Conservation (phyloP, 2,888 invertebrate genomes). For the Azorinus chamasolen region DNA sequence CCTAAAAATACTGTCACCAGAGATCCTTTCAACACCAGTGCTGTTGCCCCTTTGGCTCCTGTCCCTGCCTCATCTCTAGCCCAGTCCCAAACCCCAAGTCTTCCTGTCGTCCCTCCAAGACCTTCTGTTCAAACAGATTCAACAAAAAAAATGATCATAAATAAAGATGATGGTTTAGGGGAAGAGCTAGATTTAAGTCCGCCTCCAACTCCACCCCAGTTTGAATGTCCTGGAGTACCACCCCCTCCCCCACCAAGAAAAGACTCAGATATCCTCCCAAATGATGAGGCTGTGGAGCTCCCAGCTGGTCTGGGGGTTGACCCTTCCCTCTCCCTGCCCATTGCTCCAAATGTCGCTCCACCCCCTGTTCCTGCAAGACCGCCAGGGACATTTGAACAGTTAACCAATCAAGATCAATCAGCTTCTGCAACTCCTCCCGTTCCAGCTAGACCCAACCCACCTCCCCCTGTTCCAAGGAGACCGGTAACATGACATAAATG, state of each 20-base stretch:
- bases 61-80: conserved; percentile 39
- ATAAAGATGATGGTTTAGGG: conserved; percentile 15
- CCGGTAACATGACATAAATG: conserved; percentile 25
- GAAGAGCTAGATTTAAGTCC: conserved; percentile 47
- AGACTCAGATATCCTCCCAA: conserved; percentile 19
- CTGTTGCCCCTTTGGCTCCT: conserved; percentile 54
- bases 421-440: conserved; percentile 59
- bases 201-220: conserved; percentile 56
- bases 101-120: conserved; percentile 53
- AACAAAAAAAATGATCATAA: conserved; percentile 11
- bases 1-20: conserved; percentile 23
- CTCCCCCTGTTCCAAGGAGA: conserved; percentile 75
- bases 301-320: conserved; percentile 1
- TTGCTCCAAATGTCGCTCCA: conserved; percentile 27
- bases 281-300: not conserved
- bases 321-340: too few species aligned
- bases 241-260: conserved; percentile 60
- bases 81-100: conserved; percentile 5
- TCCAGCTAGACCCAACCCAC: conserved; percentile 61
- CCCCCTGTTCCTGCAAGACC: conserved; percentile 68
- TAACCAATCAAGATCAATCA: conserved; percentile 23
- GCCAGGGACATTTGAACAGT: conserved; percentile 31
- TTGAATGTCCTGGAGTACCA: conserved; percentile 38
- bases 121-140: conserved; percentile 20
- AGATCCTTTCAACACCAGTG: conserved; percentile 76